Conservation (phyloP, 2,888 invertebrate genomes). For the Eretmocerus hayati region DNA sequence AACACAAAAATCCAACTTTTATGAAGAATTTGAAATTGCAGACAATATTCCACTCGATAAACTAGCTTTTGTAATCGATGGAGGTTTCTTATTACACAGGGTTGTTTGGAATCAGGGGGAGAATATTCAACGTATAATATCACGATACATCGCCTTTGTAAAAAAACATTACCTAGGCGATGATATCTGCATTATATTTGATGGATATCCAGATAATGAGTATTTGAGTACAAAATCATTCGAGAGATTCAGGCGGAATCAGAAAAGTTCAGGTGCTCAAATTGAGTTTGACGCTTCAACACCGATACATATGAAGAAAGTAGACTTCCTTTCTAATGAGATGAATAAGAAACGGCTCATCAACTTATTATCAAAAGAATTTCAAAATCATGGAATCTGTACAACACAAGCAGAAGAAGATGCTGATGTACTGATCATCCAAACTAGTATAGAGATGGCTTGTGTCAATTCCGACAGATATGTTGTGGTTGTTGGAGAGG, state of each 20-base stretch:
- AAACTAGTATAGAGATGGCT: background rate
- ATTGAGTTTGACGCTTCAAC: background rate
- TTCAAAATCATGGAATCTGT: background rate
- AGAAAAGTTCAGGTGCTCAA: background rate
- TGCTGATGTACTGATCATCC: slow-evolving; percentile 1
- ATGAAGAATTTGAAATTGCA: slow-evolving; percentile 19
- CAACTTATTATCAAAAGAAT: background rate
- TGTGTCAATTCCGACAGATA: background rate
- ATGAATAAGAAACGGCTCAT: background rate
- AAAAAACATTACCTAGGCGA: background rate
- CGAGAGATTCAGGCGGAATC: background rate
- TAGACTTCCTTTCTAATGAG: background rate
- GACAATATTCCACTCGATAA: slow-evolving; percentile 6
- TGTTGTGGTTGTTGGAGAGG: slow-evolving; percentile 1
- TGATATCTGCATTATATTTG: background rate
- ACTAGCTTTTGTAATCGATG: slow-evolving; percentile 26
- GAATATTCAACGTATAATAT: background rate
- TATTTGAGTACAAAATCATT: background rate
- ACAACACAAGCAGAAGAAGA: slow-evolving; percentile 2
- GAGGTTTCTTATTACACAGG: slow-evolving; percentile 28
- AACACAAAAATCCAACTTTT: slow-evolving; percentile 24
- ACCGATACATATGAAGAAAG: background rate
- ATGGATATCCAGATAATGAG: background rate
- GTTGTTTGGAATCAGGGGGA: slow-evolving; percentile 24
- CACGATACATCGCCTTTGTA: background rate